Conservation (phyloP, 2,888 invertebrate genomes). For the Sialis fuliginosa region DNA sequence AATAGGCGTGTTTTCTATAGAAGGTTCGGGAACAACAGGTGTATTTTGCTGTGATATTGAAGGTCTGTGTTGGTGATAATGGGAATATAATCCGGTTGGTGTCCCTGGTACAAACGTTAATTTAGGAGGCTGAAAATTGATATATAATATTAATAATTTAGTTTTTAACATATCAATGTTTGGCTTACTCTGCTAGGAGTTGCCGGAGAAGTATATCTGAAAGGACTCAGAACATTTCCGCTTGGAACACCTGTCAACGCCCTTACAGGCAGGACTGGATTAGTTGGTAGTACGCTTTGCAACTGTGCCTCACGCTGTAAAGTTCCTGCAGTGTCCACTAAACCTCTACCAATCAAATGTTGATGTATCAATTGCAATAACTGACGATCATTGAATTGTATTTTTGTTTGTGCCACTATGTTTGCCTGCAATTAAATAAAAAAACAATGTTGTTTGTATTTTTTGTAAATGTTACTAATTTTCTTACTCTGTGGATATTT, state of each 20-base stretch:
- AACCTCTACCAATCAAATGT: slow-evolving; percentile 63
- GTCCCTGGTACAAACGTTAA: background rate
- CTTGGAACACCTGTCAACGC: background rate
- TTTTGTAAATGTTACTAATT: slow-evolving; percentile 1
- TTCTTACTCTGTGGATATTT: slow-evolving; percentile 66
- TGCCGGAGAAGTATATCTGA: slow-evolving; percentile 28
- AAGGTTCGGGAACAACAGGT: background rate
- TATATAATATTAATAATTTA: background rate
- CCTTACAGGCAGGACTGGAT: slow-evolving; percentile 15
- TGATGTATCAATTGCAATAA: slow-evolving; percentile 80
- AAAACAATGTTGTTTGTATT: background rate
- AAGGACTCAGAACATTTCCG: slow-evolving; percentile 24
- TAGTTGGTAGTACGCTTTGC: slow-evolving; percentile 30
- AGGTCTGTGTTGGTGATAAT: slow-evolving; percentile 4
- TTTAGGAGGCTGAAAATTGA: background rate
- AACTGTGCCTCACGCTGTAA: slow-evolving; percentile 64
- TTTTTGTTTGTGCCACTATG: slow-evolving; percentile 90
- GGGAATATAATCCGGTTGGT: background rate
- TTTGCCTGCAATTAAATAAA: slow-evolving; percentile 43
- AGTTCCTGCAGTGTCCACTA: slow-evolving; percentile 49
- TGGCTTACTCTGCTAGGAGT: slow-evolving; percentile 30
- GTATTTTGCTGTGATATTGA: background rate
- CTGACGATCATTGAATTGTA: slow-evolving; percentile 87
- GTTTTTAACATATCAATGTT: background rate
- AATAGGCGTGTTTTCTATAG: background rate